These are phyloP conservation scores for Euplexia lucipara DNA, from an alignment of 2,888 invertebrate genomes.

Conservation along the genomic window DNA sequence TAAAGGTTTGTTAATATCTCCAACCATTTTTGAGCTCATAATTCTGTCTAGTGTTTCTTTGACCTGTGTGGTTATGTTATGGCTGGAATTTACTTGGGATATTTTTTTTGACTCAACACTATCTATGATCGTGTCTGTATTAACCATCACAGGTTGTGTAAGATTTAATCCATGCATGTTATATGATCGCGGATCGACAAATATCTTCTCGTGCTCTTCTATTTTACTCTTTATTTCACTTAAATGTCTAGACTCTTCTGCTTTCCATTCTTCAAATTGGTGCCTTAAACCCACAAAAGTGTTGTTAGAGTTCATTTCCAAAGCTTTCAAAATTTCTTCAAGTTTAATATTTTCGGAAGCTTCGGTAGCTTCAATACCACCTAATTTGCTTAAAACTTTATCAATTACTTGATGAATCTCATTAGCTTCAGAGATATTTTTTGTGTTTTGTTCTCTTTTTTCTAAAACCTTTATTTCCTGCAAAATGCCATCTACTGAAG, in stretches of 20 bases:
- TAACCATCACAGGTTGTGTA: constrained; percentile 2
- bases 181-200: constrained; percentile 7
- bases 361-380: constrained; percentile 61
- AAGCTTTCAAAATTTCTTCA: constrained; percentile 67
- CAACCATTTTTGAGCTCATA: neutral
- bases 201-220: constrained; percentile 50
- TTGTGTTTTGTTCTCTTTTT: constrained; percentile 69
- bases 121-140: neutral
- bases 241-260: constrained; percentile 61
- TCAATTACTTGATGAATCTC: constrained; percentile 74
- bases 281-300: constrained; percentile 57
- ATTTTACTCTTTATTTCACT: constrained; percentile 55
- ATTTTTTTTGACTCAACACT: neutral
- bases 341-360: constrained; percentile 69
- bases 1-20: neutral
- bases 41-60: neutral
- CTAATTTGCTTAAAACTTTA: constrained; percentile 66
- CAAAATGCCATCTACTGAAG: constrained; percentile 72
- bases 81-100: neutral
- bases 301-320: constrained; percentile 66
- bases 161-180: neutral
- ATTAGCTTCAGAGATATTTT: constrained; percentile 68
- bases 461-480: constrained; percentile 74
- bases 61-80: neutral
- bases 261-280: constrained; percentile 66